Evolutionary conservation across 2,888 invertebrate genomes (phyloP).

Genomic region (Tenthredo notha): DNA sequence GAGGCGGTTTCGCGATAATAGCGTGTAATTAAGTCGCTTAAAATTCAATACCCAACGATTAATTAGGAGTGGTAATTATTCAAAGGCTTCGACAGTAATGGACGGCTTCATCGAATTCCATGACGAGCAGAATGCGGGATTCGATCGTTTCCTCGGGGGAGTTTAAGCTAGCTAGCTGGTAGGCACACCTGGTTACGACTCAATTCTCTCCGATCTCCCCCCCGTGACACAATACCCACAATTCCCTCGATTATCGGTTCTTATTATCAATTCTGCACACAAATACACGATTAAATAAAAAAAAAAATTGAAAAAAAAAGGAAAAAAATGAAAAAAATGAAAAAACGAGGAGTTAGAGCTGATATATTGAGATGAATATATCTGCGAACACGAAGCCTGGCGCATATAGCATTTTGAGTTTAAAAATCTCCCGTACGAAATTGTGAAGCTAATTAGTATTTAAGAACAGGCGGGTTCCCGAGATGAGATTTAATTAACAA

Average conservation of each 20-base stretch:
- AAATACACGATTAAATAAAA: too few relatives aligned
- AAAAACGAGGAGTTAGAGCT: neutral
- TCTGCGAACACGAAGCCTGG: neutral
- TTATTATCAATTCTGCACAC: neutral
- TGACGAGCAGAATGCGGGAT: constrained; percentile 60
- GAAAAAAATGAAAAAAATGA: neutral
- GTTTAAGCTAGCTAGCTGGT: neutral
- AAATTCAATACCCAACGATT: constrained; percentile 37
- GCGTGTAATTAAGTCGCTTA: constrained; percentile 19
- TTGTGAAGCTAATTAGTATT: constrained; percentile 39
- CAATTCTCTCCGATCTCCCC: constrained; percentile 15
- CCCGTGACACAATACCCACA: neutral
- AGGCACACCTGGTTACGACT: constrained; percentile 8
- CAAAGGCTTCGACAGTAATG: constrained; percentile 58
- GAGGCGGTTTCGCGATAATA: constrained; percentile 10
- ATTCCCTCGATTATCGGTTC: constrained; percentile 7
- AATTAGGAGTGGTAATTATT: constrained; percentile 51
- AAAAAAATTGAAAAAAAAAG: neutral
- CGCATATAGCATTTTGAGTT: neutral
- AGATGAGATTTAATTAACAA: constrained; percentile 47
- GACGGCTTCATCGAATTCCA: constrained; percentile 64
- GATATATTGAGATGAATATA: too few relatives aligned
- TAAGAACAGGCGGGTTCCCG: constrained; percentile 25
- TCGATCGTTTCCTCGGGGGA: constrained; percentile 20
- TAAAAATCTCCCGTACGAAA: constrained; percentile 12